Evolutionary conservation across 2,113 vertebrate genomes (phyloP).

Genomic region (Mohoua ochrocephala): DNA sequence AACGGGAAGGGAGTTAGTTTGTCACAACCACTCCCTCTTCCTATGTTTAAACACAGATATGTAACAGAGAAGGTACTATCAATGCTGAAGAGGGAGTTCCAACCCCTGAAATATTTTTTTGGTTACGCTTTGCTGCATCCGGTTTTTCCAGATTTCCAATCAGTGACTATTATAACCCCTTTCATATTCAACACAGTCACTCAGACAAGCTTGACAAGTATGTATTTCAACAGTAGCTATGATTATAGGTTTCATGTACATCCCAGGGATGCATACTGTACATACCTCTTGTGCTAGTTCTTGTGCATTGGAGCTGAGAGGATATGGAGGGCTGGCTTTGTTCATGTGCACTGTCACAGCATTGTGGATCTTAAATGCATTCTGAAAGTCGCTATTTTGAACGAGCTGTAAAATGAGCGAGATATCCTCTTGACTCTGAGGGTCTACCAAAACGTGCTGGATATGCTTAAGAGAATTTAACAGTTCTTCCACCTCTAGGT

Average conservation of each 20-base stretch:
- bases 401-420: slow-evolving; percentile 85
- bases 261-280: slow-evolving; percentile 45
- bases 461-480: slow-evolving; percentile 85
- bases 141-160: not conserved
- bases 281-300: slow-evolving; percentile 90
- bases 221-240: not conserved
- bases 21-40: not conserved
- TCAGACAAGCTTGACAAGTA: slow-evolving; percentile 23
- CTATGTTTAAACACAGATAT: not conserved
- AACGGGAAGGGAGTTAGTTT: not conserved
- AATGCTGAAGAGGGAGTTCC: not conserved
- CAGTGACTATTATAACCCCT: not conserved
- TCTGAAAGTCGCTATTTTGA: slow-evolving; percentile 86
- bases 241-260: not conserved
- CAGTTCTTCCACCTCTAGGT: slow-evolving; percentile 86
- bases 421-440: slow-evolving; percentile 91
- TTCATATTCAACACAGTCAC: not conserved
- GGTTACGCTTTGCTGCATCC: not conserved
- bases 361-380: slow-evolving; percentile 86
- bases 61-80: too few species aligned
- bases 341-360: slow-evolving; percentile 84
- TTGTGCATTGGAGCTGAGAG: slow-evolving; percentile 84
- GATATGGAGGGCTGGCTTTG: slow-evolving; percentile 84
- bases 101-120: not conserved
- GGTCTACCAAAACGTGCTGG: slow-evolving; percentile 81